Percentiles rank a stretch among this genome's conserved stretches.
Conservation (phyloP, 2,888 invertebrate species). For the Encarsia formosa region DNA sequence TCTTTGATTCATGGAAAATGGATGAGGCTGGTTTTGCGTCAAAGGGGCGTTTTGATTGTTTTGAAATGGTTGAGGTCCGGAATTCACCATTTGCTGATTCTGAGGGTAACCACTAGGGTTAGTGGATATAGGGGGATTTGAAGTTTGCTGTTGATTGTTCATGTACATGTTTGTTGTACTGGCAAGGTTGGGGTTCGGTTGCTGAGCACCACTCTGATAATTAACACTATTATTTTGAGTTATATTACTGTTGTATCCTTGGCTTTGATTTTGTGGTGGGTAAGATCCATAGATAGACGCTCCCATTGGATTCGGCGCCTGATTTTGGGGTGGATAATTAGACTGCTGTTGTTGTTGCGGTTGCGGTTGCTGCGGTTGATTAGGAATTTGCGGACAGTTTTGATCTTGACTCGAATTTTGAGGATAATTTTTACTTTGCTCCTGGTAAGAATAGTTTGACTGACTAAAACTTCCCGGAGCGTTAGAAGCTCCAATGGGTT, state of each 20-base stretch:
- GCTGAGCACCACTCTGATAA: slow-evolving; percentile 32
- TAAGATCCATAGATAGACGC: slow-evolving; percentile 41
- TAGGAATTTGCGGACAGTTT: slow-evolving; percentile 41
- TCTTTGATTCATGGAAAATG: slow-evolving; percentile 18
- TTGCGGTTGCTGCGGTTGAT: slow-evolving; percentile 32
- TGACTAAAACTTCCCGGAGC: too few relatives aligned
- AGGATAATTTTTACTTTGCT: slow-evolving; percentile 40
- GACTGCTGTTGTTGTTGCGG: slow-evolving; percentile 37
- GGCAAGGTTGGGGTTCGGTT: slow-evolving; percentile 24
- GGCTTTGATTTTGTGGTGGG: slow-evolving; percentile 38
- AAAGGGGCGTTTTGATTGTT: slow-evolving; percentile 15
- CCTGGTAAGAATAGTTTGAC: slow-evolving; percentile 42
- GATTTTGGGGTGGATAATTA: slow-evolving; percentile 35
- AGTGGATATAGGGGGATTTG: slow-evolving; percentile 12
- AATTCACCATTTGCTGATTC: slow-evolving; percentile 28
- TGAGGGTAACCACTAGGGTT: slow-evolving; percentile 27
- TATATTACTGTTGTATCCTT: slow-evolving; percentile 39
- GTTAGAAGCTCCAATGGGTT: slow-evolving; percentile 32
- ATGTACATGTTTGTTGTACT: slow-evolving; percentile 19
- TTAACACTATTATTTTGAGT: slow-evolving; percentile 30
- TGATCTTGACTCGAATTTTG: slow-evolving; percentile 34
- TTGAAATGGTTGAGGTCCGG: slow-evolving; percentile 16
- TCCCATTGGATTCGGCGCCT: slow-evolving; percentile 36
- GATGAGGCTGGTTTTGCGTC: slow-evolving; percentile 27
- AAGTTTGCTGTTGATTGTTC: slow-evolving; percentile 12